Evolutionary conservation across 2,113 vertebrate species (phyloP), one percentile per base, ranked within the genome.

Genomic region (Prochilodus magdalenae): DNA sequence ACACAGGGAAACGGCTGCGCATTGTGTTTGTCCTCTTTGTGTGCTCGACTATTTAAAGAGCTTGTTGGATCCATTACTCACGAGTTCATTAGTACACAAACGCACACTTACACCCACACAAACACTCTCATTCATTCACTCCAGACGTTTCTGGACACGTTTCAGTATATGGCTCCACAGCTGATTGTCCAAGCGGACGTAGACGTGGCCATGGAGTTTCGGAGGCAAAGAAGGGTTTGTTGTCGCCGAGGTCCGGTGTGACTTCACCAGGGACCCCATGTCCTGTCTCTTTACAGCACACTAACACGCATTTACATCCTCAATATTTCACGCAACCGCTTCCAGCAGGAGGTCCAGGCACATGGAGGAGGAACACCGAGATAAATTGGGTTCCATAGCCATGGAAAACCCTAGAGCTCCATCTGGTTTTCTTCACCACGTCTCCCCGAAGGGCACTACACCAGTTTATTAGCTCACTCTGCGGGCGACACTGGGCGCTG

Each of bases 1-100:
- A 93, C 87, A 83, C 20, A 0, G 87, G 92, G 90, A 93, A 92
- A 86, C 55, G 85, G 84, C 89, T 84, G 88, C 84, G 86, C 71
- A 84, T 92, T 93, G 90, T 93, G 89, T 92, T 85, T 82, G 83
- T 79, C 53, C 59, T 57, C 59, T 83, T 84, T 85, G 80, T 83
- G 57, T 60, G 65, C 60, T 44, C 15, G 77, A 36, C 77, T 85
- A 87, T 87, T 85, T 82, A 80, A 85, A 85, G 76, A 77, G 26
- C 0, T 75, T 49, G 65, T 75, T 79, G 27, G 75, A 60, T 75
- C 71, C 11, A 24, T 62, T 18, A 63, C 76, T 80, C 72, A 83
- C 62, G 65, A 72, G 67, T 36, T 80, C 75, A 26, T 66, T 57
- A 30, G 44, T 71, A 62, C 62, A 78, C 60, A 49, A 27, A 47